Base-by-base conservation (phyloP, 2,888 invertebrate species). In the Camptogramma bilineatum region DNA sequence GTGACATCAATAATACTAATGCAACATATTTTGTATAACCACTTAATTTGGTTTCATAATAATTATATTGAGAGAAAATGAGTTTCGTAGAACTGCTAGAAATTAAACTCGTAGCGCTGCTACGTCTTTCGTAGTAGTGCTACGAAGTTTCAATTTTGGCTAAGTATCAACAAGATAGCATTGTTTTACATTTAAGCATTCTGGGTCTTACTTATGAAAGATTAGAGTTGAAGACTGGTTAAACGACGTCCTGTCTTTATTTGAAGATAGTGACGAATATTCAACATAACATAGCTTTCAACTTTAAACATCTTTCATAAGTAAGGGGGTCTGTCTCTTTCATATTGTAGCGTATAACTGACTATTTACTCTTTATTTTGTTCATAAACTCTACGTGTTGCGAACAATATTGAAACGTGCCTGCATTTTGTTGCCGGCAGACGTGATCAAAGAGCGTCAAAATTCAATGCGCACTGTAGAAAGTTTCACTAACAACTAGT, bases 381-480 rank as follows among this genome's bases (percentile, higher is more conserved):
- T n/a, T n/a, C n/a, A n/a, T n/a, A 18, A 16, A n/a, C 24, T 17
- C 19, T 56, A 59, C 66, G 39, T 63, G 56, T 61, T 31, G 34
- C 10, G 31, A 48, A 13, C 56, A 53, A 61, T 58, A 64, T 58
- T 53, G 47, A 51, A 58, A 52, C 31, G 24, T 57, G 46, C 18
- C 64, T 50, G 46, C 47, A 57, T 62, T 62, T 60, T 62, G 62
- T 18, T 28, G 42, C 28, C 62, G 56, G 53, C 60, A 62, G 51
- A 60, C 54, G 61, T 28, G 66, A 58, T 61, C 60, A 69, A 66
- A 69, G 63, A 57, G 31, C 57, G 48, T 46, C 54, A 53, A 54
- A 52, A 52, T 46, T 64, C 64, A 59, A 48, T 47, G 58, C 50
- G 31, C 62, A 65, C 60, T 60, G 60, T 50, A 42, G 16, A 52